Base-by-base conservation (phyloP, 2,797 vertebrate genomes). In the Emydoidea blandingii region DNA sequence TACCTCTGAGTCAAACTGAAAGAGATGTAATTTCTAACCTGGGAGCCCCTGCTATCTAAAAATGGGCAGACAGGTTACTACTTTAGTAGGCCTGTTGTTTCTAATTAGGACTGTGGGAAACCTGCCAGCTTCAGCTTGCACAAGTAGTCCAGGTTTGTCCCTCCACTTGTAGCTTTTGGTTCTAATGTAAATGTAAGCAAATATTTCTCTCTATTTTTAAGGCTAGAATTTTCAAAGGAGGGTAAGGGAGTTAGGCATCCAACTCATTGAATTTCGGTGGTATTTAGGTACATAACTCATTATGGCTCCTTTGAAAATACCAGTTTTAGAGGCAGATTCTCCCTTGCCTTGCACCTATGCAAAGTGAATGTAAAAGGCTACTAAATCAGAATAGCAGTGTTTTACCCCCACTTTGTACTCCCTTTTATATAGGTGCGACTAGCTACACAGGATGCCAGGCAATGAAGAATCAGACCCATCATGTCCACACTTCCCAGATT, bases 291-390 rank as follows among this genome's bases (percentile, higher is more conserved):
- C 59, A 34, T 62, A 62, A 62, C 56, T 57, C 56, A 56, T 59
- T 59, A 59, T 12, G 29, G 57, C 29, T 53, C 52, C 27, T 59
- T 59, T 59, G 12, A 31, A 31, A 59, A 14, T 59, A 12, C 57
- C 29, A 59, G 56, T 29, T 57, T 57, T 29, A 57, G 78, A 62
- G 19, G 21, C 79, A 37, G 78, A 52, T 53, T 83, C 34, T 53
- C 0, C 1, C n/a, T 31, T 56, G 9, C 0, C 0, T 79, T 25
- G 83, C 52, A 6, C 44, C 19, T 52, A 9, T 11, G 25, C 80
- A 47, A 68, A 59, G 49, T 56, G 84, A 93, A 79, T 76, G 14
- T 79, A 47, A 82, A 90, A 50, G 44, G 23, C 9, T 44, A 14
- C 27, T 56, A 29, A 9, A 82, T 59, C 57, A 37, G 41, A 59